Percentiles rank a stretch among this genome's conserved stretches.
Conservation (phyloP, 23 tunicate species). For the Ciona savignyi region DNA sequence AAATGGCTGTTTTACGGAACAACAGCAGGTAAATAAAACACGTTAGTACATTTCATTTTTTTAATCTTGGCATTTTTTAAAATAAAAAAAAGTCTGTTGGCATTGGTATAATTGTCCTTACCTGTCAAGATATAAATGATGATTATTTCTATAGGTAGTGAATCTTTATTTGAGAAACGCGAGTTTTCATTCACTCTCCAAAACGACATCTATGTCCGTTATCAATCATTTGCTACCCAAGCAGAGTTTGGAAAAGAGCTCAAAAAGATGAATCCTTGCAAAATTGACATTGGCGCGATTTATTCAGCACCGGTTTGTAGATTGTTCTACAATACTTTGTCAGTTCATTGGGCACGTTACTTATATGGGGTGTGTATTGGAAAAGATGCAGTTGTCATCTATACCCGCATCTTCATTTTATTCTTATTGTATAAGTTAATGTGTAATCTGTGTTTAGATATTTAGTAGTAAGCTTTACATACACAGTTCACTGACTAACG, state of each 20-base stretch:
- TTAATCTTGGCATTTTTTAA: too few species aligned
- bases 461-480: too few species aligned
- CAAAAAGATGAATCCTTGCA: constrained; percentile 69
- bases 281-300: constrained; percentile 98
- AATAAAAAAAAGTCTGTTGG: background rate
- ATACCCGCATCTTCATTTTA: too few species aligned
- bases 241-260: constrained; percentile 70
- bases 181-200: constrained; percentile 97
- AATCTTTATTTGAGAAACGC: constrained; percentile 23
- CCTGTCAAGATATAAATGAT: background rate
- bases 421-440: too few species aligned
- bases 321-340: too few species aligned
- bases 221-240: constrained; percentile 63
- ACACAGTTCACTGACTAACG: too few species aligned
- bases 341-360: too few species aligned
- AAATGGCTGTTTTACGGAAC: constrained; percentile 76
- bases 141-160: background rate
- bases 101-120: background rate
- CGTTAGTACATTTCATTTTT: too few species aligned
- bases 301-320: constrained; percentile 65
- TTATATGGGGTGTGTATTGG: too few species aligned
- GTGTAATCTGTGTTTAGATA: too few species aligned
- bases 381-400: too few species aligned
- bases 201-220: constrained; percentile 86
- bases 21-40: background rate